Conservation (phyloP, 2,888 invertebrate genomes). For the Nasonovia ribisnigri region DNA sequence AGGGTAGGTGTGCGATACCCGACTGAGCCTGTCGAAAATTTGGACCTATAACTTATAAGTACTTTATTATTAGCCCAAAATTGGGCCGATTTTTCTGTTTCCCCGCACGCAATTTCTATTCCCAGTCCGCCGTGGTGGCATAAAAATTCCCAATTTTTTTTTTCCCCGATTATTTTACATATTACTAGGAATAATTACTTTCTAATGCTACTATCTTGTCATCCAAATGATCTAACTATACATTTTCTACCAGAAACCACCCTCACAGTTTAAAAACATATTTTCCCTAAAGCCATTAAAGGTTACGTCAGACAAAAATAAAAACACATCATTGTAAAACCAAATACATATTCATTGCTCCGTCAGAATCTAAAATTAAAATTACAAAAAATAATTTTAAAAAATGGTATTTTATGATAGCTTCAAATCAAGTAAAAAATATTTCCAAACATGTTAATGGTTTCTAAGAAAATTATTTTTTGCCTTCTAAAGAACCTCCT, state of each 20-base stretch:
- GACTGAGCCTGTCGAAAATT: too few species aligned
- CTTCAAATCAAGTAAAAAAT: not conserved
- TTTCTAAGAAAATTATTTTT: not conserved
- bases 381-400: not conserved
- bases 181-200: too few species aligned
- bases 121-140: too few species aligned
- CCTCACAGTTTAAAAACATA: not conserved
- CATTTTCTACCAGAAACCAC: not conserved
- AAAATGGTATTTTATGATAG: not conserved
- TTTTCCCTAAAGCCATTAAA: not conserved
- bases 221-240: not conserved
- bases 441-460: not conserved
- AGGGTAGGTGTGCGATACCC: too few species aligned
- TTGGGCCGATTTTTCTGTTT: too few species aligned
- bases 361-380: not conserved
- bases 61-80: too few species aligned
- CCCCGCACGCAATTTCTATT: too few species aligned
- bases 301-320: not conserved
- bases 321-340: not conserved
- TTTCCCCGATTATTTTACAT: too few species aligned
- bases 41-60: too few species aligned
- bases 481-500: not conserved
- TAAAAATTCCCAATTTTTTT: too few species aligned
- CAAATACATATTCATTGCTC: too few species aligned
- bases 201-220: too few species aligned